phyloP scores from a whole-genome alignment of 2,797 vertebrate species.

The Carcharodon carcharias region DNA sequence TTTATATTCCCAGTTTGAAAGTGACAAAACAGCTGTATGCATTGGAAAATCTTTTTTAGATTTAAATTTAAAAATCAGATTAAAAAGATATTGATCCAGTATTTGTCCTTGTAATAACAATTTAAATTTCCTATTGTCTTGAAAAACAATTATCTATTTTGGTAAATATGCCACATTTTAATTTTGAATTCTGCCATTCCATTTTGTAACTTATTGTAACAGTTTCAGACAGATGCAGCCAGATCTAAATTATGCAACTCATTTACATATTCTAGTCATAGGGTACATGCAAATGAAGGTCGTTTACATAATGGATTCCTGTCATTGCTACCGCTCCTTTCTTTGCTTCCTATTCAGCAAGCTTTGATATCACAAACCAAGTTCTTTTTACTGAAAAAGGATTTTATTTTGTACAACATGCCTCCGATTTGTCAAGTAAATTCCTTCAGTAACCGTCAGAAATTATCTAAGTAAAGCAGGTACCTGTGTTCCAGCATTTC shows the following conservation, averaged over 20 bases:
- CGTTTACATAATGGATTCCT: slow-evolving; percentile 96
- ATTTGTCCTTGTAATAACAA: neutral
- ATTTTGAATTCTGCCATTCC: slow-evolving; percentile 40
- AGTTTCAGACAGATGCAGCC: slow-evolving; percentile 79
- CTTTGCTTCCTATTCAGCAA: slow-evolving; percentile 32
- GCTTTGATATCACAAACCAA: slow-evolving; percentile 31
- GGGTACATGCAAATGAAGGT: slow-evolving; percentile 89
- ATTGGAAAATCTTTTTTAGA: neutral
- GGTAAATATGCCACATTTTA: slow-evolving; percentile 17
- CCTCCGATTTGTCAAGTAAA: slow-evolving; percentile 27
- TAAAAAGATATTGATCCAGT: neutral
- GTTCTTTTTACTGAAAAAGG: slow-evolving; percentile 18
- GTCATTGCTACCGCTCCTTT: slow-evolving; percentile 81
- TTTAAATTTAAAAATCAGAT: neutral
- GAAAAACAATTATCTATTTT: slow-evolving; percentile 25
- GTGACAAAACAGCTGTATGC: neutral
- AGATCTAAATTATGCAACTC: slow-evolving; percentile 91
- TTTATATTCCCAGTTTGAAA: neutral
- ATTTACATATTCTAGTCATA: slow-evolving; percentile 94
- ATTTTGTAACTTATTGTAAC: slow-evolving; percentile 89
- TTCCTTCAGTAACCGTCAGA: slow-evolving; percentile 35
- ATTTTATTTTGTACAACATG: slow-evolving; percentile 25
- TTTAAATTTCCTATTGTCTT: neutral
- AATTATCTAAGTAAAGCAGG: slow-evolving; percentile 21
- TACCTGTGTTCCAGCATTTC: neutral